Evolutionary conservation across 2,888 invertebrate genomes (phyloP).

Genomic region (Xestia c-nigrum): DNA sequence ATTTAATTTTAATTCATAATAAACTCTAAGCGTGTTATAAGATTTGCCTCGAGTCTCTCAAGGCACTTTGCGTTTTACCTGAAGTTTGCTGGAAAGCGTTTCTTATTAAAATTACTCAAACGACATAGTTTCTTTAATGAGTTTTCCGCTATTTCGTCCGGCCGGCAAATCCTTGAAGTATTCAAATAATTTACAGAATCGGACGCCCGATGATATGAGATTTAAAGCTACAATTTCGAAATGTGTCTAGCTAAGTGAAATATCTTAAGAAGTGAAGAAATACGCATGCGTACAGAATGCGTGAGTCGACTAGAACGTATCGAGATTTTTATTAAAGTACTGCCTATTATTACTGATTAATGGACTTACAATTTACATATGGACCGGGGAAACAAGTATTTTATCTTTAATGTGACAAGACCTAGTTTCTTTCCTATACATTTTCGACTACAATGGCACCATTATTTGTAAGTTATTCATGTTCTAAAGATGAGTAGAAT

Average conservation of each 20-base stretch:
- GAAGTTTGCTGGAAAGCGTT: constrained; percentile 57
- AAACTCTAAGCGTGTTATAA: constrained; percentile 59
- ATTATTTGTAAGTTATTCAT: constrained; percentile 45
- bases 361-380: constrained; percentile 52
- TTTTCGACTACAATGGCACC: constrained; percentile 59
- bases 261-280: constrained; percentile 63
- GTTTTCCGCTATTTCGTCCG: constrained; percentile 11
- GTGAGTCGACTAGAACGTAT: constrained; percentile 52
- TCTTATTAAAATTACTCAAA: constrained; percentile 53
- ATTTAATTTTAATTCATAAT: constrained; percentile 42
- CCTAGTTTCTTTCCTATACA: constrained; percentile 33
- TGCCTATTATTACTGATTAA: constrained; percentile 46
- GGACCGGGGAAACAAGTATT: constrained; percentile 31
- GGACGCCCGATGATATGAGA: constrained; percentile 75
- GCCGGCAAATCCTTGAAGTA: constrained; percentile 39
- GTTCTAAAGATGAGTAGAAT: constrained; percentile 34
- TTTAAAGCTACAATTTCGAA: constrained; percentile 86
- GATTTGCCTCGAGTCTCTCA: constrained; percentile 59
- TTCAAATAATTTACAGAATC: constrained; percentile 66
- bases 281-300: constrained; percentile 50
- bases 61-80: constrained; percentile 63
- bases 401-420: constrained; percentile 36
- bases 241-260: constrained; percentile 80
- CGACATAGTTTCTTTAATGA: constrained; percentile 28
- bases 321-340: constrained; percentile 42